phyloP scores from a whole-genome alignment of 2,888 invertebrate species.

The Athalia cordata region DNA sequence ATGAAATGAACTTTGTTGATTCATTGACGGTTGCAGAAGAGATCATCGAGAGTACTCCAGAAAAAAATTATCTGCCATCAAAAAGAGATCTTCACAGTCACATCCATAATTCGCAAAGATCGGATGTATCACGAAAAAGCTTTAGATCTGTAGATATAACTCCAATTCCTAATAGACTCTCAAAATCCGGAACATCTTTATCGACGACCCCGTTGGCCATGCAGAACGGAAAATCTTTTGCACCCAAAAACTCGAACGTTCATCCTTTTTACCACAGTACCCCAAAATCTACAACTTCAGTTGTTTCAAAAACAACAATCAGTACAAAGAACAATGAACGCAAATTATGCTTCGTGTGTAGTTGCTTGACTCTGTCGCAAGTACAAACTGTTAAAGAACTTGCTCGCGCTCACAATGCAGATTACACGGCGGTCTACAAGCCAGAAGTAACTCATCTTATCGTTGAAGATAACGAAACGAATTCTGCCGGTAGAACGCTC shows the following conservation, averaged over 20 bases:
- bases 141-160: slow-evolving; percentile 18
- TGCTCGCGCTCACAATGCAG: slow-evolving; percentile 51
- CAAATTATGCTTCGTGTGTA: slow-evolving; percentile 59
- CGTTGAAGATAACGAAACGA: slow-evolving; percentile 53
- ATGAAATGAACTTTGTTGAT: slow-evolving; percentile 10
- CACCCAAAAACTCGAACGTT: slow-evolving; percentile 46
- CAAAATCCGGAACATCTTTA: neutral
- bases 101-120: slow-evolving; percentile 9
- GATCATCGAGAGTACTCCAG: slow-evolving; percentile 54
- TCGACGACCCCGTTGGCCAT: no score
- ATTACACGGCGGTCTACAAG: slow-evolving; percentile 55
- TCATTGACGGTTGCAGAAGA: slow-evolving; percentile 15
- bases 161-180: slow-evolving; percentile 1
- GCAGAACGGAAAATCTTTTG: neutral
- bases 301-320: neutral
- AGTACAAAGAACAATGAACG: neutral
- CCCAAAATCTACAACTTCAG: slow-evolving; percentile 50
- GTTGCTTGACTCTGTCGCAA: slow-evolving; percentile 52
- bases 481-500: slow-evolving; percentile 59
- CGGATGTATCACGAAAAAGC: slow-evolving; percentile 13
- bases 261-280: slow-evolving; percentile 60
- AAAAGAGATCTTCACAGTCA: slow-evolving; percentile 3
- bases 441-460: slow-evolving; percentile 63
- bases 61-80: slow-evolving; percentile 40
- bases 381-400: slow-evolving; percentile 56